phyloP scores from a whole-genome alignment of 2,113 vertebrate genomes.

The Trematomus loennbergii region DNA sequence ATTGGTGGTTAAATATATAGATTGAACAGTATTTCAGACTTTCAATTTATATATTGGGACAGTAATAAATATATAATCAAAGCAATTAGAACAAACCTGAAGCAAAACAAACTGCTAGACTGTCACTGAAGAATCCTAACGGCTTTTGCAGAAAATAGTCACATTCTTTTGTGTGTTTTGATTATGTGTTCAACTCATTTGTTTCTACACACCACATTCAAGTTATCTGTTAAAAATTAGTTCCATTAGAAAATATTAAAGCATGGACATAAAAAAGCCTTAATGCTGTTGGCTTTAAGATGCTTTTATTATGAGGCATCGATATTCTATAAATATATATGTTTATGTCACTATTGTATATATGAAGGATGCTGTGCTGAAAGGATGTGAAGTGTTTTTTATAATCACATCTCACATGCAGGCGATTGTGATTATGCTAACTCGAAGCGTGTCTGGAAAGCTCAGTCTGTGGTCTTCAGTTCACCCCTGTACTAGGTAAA shows the following conservation, averaged over 20 bases:
- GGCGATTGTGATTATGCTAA: conserved; percentile 67
- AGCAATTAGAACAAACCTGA: neutral
- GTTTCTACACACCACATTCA: neutral
- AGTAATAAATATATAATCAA: neutral
- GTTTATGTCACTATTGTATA: conserved; percentile 1
- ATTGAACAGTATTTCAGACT: neutral
- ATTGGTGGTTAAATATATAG: no score
- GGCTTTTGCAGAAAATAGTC: neutral
- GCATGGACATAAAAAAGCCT: neutral
- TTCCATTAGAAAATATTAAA: neutral
- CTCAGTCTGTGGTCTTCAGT: conserved; percentile 63
- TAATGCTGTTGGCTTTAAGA: neutral
- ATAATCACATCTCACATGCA: conserved; percentile 45
- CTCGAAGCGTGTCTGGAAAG: conserved; percentile 61
- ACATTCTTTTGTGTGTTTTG: neutral
- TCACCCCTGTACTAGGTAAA: conserved; percentile 74
- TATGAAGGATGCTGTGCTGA: conserved; percentile 29
- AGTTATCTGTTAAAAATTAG: no score
- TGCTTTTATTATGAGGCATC: neutral
- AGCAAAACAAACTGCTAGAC: neutral
- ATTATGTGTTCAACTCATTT: neutral
- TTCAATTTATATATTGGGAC: neutral
- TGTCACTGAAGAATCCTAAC: no score
- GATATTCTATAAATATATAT: neutral
- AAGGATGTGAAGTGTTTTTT: conserved; percentile 41